Conservation (phyloP, 2,113 vertebrate species). For the Dicaeum eximium region DNA sequence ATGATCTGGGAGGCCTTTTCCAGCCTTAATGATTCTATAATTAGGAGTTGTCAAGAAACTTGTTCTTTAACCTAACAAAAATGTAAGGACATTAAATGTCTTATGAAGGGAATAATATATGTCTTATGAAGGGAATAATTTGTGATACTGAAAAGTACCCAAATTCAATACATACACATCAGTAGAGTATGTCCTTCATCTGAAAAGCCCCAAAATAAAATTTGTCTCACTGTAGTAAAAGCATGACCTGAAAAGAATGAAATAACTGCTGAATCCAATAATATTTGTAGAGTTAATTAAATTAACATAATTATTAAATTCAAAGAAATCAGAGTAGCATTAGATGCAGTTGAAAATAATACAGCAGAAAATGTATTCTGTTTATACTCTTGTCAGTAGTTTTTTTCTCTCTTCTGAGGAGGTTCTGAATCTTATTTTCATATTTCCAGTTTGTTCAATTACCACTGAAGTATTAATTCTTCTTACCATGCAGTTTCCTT, state of each 20-base stretch:
- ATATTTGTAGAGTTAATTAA: background rate
- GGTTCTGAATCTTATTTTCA: background rate
- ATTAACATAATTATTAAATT: background rate
- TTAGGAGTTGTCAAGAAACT: background rate
- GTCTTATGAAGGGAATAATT: background rate
- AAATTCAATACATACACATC: conserved; percentile 64
- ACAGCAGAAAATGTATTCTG: background rate
- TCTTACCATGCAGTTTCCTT: background rate
- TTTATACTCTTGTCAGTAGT: background rate
- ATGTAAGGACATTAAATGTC: background rate
- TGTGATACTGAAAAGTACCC: conserved; percentile 40
- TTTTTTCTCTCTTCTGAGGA: background rate
- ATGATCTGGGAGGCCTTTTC: background rate
- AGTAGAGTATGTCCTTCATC: conserved; percentile 29
- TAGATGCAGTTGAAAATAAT: background rate
- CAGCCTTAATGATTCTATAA: background rate
- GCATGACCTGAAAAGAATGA: conserved; percentile 53
- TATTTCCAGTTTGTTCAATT: background rate
- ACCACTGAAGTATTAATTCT: background rate
- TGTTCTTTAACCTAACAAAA: background rate
- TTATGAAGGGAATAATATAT: background rate
- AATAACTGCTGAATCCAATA: background rate
- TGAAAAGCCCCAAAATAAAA: conserved; percentile 69
- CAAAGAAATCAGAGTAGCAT: background rate
- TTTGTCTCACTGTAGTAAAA: conserved; percentile 64